Percentiles rank a stretch among this genome's conserved stretches.
phyloP scores from a whole-genome alignment of 2,797 vertebrate species.

The Muraenolepis orangiensis region DNA sequence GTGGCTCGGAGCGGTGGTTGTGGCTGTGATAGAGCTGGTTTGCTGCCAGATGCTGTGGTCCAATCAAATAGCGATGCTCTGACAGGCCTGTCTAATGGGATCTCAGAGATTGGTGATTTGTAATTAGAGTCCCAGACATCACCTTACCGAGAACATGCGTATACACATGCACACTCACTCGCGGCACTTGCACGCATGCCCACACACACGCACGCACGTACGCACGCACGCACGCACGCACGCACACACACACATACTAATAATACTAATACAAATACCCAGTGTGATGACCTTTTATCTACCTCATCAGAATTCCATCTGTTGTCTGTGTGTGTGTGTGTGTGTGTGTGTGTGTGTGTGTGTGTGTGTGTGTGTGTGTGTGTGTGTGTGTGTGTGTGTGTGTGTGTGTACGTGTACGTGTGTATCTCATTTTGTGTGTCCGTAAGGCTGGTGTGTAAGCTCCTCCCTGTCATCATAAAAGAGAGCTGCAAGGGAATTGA shows the following conservation, averaged over 20 bases:
- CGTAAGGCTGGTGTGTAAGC: constrained; percentile 23
- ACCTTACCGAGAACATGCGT: constrained; percentile 9
- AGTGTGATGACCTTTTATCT: no score
- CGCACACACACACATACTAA: constrained; percentile 10
- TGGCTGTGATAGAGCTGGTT: constrained; percentile 24
- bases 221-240: constrained; percentile 13
- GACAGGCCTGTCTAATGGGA: constrained; percentile 39
- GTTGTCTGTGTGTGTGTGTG: constrained; percentile 16
- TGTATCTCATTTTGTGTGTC: not conserved
- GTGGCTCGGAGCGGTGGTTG: constrained; percentile 27
- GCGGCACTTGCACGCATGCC: not conserved
- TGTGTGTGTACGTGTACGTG: constrained; percentile 5
- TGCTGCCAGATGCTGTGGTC: constrained; percentile 47
- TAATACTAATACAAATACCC: no score
- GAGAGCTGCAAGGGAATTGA: constrained; percentile 18
- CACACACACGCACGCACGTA: constrained; percentile 4
- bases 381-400: not conserved
- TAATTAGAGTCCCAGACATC: constrained; percentile 47
- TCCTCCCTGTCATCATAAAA: constrained; percentile 32
- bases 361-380: constrained; percentile 24
- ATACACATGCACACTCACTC: not conserved
- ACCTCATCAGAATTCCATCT: no score
- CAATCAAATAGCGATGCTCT: constrained; percentile 50
- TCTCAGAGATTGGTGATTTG: constrained; percentile 38
- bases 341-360: constrained; percentile 11